Conservation (phyloP, 2,888 invertebrate species). For the Hymenopus coronatus region DNA sequence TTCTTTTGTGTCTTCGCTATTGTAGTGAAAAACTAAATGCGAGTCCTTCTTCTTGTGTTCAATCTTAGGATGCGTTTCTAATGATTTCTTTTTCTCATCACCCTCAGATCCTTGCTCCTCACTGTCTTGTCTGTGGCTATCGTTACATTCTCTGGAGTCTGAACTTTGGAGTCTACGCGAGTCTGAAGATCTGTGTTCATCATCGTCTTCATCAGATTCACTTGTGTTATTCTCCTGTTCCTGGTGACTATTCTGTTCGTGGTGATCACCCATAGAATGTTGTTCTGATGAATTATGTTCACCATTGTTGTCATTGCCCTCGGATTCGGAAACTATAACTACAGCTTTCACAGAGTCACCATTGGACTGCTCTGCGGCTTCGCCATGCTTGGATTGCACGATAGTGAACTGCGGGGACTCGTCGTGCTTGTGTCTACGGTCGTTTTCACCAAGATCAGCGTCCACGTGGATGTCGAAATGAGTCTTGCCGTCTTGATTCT, state of each 20-base stretch:
- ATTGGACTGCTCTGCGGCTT: not conserved
- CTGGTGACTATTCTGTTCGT: no score
- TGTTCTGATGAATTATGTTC: not conserved
- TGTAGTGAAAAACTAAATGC: not conserved
- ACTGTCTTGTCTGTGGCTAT: no score
- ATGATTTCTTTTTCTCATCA: no score
- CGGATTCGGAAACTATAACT: not conserved
- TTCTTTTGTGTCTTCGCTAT: not conserved
- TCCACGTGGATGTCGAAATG: conserved; percentile 1
- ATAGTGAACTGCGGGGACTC: not conserved
- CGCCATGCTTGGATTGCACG: not conserved
- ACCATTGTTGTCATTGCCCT: not conserved
- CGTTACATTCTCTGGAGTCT: no score
- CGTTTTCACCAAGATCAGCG: not conserved
- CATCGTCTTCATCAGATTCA: no score
- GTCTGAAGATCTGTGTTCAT: no score
- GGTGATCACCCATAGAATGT: no score
- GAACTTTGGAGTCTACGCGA: no score
- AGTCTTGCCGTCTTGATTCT: not conserved
- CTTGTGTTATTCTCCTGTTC: no score
- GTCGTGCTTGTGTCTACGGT: not conserved
- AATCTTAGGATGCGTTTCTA: not conserved
- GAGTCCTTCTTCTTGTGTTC: not conserved
- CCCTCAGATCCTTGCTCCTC: no score
- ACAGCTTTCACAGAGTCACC: not conserved